A percentile compares a stretch with the other conserved stretches of the same genome.
These are phyloP conservation scores for Trichogramma dendrolimi DNA, from an alignment of 2,888 invertebrate genomes.

Conservation along the genomic window DNA sequence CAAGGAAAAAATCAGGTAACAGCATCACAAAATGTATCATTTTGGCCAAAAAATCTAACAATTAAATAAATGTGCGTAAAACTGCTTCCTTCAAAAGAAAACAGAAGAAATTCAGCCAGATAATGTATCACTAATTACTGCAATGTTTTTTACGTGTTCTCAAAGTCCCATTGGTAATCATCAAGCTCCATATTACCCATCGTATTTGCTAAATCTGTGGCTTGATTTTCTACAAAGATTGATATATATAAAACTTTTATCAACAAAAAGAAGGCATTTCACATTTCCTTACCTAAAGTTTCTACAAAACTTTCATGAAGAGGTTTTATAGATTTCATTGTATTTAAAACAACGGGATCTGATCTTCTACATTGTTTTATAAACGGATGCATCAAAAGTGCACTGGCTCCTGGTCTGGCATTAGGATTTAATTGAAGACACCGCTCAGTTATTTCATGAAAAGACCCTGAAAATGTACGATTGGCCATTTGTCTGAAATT, in stretches of 20 bases:
- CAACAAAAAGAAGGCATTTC: not conserved
- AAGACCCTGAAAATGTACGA: constrained; percentile 68
- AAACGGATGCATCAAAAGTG: constrained; percentile 69
- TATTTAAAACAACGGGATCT: constrained; percentile 59
- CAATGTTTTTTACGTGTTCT: constrained; percentile 34
- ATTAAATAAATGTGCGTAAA: not conserved
- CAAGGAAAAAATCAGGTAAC: constrained; percentile 8
- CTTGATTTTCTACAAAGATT: constrained; percentile 59
- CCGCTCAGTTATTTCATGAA: constrained; percentile 73
- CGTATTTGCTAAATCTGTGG: constrained; percentile 58
- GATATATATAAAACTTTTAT: constrained; percentile 15
- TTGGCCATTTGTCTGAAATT: constrained; percentile 32
- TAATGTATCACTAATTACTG: not conserved
- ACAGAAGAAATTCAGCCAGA: not conserved
- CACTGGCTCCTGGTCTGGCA: constrained; percentile 66
- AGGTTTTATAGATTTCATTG: constrained; percentile 67
- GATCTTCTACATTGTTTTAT: constrained; percentile 69
- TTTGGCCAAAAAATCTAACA: not conserved
- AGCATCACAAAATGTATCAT: constrained; percentile 11
- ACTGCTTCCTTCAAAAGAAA: not conserved
- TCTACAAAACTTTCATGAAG: constrained; percentile 58
- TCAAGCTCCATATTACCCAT: constrained; percentile 62
- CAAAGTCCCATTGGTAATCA: constrained; percentile 67
- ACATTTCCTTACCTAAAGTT: constrained; percentile 54
- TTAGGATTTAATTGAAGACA: constrained; percentile 68